A percentile compares a stretch with the other conserved stretches of the same genome.
These are phyloP conservation scores for Branchellion lobata DNA, from an alignment of 2,888 invertebrate species.

Conservation along the genomic window DNA sequence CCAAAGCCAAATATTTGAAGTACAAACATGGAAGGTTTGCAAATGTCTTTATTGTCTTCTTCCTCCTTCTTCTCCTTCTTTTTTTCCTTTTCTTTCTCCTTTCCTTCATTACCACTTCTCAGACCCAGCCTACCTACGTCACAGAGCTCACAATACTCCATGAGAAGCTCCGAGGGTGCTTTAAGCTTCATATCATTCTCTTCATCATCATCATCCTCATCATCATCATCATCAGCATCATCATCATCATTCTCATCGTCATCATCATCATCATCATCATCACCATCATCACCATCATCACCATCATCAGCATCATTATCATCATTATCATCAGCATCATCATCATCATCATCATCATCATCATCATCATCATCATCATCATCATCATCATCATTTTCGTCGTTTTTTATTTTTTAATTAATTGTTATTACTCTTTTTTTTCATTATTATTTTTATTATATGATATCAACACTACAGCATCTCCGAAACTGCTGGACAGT, in stretches of 20 bases:
- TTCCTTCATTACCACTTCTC: not conserved
- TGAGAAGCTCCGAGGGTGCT: not conserved
- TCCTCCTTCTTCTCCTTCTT: slow-evolving; percentile 24
- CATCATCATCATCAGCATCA: not conserved
- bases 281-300: not conserved
- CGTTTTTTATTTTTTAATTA: not conserved
- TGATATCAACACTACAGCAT: not conserved
- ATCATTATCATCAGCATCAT: not conserved
- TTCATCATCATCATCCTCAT: not conserved
- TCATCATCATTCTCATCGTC: not conserved
- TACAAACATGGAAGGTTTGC: not conserved
- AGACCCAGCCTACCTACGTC: not conserved
- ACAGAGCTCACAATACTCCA: not conserved
- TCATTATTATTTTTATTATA: not conserved
- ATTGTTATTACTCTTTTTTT: too few species aligned
- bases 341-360: not conserved
- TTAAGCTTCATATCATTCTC: not conserved
- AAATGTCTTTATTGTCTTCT: not conserved
- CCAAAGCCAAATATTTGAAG: not conserved
- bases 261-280: not conserved
- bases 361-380: not conserved
- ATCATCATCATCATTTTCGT: not conserved
- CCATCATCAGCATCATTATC: not conserved
- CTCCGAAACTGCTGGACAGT: not conserved
- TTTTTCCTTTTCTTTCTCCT: slow-evolving; percentile 35